Evolutionary conservation across 2,113 vertebrate species (phyloP).

Genomic region (Tyto alba): DNA sequence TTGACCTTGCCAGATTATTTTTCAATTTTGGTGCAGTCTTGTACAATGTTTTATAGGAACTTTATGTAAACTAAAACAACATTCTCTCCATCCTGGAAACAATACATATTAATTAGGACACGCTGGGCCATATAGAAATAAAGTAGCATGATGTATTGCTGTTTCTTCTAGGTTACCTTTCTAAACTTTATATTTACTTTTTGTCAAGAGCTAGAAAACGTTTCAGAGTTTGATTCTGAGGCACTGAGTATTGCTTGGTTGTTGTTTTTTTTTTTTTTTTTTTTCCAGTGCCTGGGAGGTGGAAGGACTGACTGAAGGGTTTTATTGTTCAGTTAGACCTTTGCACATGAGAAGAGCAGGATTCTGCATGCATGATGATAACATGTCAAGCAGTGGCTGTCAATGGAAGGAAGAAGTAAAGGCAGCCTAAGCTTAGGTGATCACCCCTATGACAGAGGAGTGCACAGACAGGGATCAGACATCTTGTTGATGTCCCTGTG

Average conservation of each 20-base stretch:
- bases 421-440: constrained; percentile 44
- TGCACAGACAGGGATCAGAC: background rate
- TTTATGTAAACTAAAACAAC: background rate
- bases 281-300: background rate
- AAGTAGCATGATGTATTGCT: background rate
- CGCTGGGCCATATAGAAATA: background rate
- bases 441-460: constrained; percentile 45
- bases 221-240: background rate
- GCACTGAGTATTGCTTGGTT: background rate
- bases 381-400: constrained; percentile 47
- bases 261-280: background rate
- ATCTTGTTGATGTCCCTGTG: constrained; percentile 59
- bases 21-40: background rate
- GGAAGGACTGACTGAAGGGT: constrained; percentile 8
- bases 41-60: background rate
- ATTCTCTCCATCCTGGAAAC: background rate
- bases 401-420: constrained; percentile 40
- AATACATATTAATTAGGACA: background rate
- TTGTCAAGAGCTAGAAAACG: background rate
- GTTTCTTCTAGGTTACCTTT: background rate
- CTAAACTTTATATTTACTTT: background rate
- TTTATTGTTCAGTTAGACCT: constrained; percentile 33
- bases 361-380: constrained; percentile 53
- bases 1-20: background rate
- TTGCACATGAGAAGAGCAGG: background rate